Evolutionary conservation across 2,797 vertebrate genomes (phyloP).

Genomic region (Sebastes hubbsi): DNA sequence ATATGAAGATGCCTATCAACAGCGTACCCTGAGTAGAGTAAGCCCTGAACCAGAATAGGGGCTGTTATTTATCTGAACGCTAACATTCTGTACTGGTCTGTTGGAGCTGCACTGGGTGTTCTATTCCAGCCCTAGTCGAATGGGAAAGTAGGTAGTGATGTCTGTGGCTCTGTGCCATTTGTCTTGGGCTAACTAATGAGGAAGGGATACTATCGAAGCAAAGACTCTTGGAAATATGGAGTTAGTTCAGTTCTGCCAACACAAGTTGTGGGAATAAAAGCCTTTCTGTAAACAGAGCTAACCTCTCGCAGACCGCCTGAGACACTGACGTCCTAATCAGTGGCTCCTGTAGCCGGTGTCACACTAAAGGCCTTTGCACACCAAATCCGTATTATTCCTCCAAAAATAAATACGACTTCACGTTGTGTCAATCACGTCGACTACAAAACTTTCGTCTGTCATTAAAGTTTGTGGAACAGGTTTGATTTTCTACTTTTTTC

Average conservation of each 20-base stretch:
- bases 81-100: neutral
- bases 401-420: too few species aligned
- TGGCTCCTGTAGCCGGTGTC: neutral
- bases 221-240: neutral
- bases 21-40: neutral
- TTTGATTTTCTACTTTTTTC: too few species aligned
- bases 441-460: too few species aligned
- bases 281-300: conserved; percentile 15
- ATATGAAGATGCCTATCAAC: conserved; percentile 1
- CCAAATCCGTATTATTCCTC: too few species aligned
- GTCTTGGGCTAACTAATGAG: neutral
- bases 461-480: too few species aligned
- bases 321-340: neutral
- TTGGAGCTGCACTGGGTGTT: neutral
- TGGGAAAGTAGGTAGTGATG: neutral
- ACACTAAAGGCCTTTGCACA: too few species aligned
- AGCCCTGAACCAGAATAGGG: neutral
- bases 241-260: neutral
- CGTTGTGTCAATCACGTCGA: too few species aligned
- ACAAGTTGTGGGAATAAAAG: neutral
- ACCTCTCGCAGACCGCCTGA: neutral
- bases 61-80: neutral
- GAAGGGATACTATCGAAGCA: neutral
- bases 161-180: neutral
- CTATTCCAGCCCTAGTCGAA: neutral